These are phyloP conservation scores for Cygnus atratus DNA, from an alignment of 2,113 vertebrate species.

Conservation along the genomic window DNA sequence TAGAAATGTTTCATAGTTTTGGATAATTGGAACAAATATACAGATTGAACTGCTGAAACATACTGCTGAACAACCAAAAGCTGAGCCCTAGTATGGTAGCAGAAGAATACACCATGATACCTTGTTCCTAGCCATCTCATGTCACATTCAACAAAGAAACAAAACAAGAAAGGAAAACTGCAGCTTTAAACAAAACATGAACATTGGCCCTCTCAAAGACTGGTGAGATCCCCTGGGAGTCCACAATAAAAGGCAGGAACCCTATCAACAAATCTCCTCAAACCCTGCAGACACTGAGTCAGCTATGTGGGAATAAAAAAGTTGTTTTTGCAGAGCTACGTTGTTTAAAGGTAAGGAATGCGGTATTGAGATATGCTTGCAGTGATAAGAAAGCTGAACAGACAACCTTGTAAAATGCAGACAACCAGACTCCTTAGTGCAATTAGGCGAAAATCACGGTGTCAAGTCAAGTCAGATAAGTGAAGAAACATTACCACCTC, in stretches of 20 bases:
- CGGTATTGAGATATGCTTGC: too few relatives aligned
- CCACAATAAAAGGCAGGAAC: not conserved
- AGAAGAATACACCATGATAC: not conserved
- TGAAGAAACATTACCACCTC: too few relatives aligned
- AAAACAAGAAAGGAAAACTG: not conserved
- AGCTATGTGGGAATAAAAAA: not conserved
- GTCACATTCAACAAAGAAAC: not conserved
- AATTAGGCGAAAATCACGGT: too few relatives aligned
- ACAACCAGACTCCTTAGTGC: too few relatives aligned
- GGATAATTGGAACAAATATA: not conserved
- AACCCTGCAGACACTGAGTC: not conserved
- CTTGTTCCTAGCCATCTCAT: not conserved
- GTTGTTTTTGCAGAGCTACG: too few relatives aligned
- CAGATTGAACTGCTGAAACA: not conserved
- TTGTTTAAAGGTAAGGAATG: too few relatives aligned
- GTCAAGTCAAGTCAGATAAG: too few relatives aligned
- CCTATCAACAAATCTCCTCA: not conserved
- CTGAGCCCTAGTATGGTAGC: not conserved
- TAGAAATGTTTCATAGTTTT: not conserved
- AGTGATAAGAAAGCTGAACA: too few relatives aligned
- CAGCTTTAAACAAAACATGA: not conserved
- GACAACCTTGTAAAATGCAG: too few relatives aligned
- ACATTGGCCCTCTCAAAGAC: not conserved
- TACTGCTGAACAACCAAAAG: not conserved
- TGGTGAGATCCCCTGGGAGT: not conserved